A percentile compares a stretch with the other conserved stretches of the same genome.
phyloP scores from a whole-genome alignment of 1,140 invertebrate species.

The Rhyacophila brunnea region DNA sequence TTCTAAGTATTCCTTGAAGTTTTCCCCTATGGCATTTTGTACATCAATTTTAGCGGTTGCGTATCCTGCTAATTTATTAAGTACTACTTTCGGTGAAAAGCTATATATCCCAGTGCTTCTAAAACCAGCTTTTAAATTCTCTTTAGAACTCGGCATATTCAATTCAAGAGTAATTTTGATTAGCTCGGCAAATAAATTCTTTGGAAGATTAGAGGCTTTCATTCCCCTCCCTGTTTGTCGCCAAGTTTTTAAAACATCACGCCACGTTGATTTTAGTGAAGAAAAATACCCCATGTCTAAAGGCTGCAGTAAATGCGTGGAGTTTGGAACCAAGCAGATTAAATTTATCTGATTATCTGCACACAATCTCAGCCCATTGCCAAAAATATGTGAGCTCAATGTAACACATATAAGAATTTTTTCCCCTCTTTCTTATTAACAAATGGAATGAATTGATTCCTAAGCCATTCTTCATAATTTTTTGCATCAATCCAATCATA shows the following conservation, averaged over 20 bases:
- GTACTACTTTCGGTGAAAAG: no score
- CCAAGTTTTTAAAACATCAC: slow-evolving; percentile 7
- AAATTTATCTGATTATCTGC: slow-evolving; percentile 17
- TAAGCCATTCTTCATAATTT: slow-evolving; percentile 24
- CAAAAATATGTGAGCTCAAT: slow-evolving; percentile 15
- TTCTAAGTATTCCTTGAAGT: no score
- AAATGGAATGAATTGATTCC: slow-evolving; percentile 13
- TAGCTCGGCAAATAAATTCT: slow-evolving; percentile 1
- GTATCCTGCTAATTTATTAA: no score
- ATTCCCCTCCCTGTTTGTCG: slow-evolving; percentile 11
- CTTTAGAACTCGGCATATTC: no score
- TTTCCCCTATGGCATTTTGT: no score
- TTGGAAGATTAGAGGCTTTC: slow-evolving; percentile 10
- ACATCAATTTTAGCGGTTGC: no score
- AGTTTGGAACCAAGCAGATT: slow-evolving; percentile 20
- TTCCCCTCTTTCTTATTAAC: slow-evolving; percentile 17
- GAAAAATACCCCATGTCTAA: slow-evolving; percentile 20
- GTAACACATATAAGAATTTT: background rate
- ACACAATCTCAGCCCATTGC: slow-evolving; percentile 7
- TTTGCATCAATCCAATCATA: slow-evolving; percentile 16
- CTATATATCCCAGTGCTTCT: no score
- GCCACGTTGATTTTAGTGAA: slow-evolving; percentile 13
- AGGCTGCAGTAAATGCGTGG: slow-evolving; percentile 16
- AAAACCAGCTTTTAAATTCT: no score
- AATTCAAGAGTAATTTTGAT: background rate